Evolutionary conservation across 2,797 vertebrate genomes (phyloP).

Genomic region (Cryptoprocta ferox): DNA sequence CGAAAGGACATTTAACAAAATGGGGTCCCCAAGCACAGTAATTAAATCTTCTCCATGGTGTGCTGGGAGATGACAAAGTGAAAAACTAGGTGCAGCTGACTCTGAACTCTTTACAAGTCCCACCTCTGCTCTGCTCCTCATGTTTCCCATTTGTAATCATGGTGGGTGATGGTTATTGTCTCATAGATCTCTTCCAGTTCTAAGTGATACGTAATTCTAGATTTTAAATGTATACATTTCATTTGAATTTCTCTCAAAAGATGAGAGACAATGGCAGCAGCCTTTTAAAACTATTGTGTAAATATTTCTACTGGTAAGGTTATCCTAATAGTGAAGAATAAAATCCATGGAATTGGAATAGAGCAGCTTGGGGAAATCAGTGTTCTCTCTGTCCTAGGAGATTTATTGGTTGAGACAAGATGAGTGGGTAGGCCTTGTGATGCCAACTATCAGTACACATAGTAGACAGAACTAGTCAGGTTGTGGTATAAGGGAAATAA

Average conservation of each 20-base stretch:
- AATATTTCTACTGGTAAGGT: not conserved
- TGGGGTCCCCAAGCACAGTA: not conserved
- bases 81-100: not conserved
- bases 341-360: not conserved
- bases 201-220: not conserved
- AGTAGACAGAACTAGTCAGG: not conserved
- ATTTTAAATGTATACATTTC: not conserved
- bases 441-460: not conserved
- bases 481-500: not conserved
- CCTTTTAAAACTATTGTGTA: not conserved
- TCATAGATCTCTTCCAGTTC: not conserved
- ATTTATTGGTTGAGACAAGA: not conserved
- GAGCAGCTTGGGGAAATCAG: not conserved
- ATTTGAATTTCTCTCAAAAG: constrained; percentile 44
- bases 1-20: not conserved
- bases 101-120: not conserved
- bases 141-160: not conserved
- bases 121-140: not conserved
- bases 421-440: not conserved
- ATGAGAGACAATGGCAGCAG: not conserved
- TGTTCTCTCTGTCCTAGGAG: not conserved
- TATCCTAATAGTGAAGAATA: not conserved
- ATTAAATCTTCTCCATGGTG: not conserved
- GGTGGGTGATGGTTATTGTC: not conserved
- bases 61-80: not conserved